These are phyloP conservation scores for Arenaria interpres DNA, from an alignment of 2,113 vertebrate genomes.

Conservation along the genomic window DNA sequence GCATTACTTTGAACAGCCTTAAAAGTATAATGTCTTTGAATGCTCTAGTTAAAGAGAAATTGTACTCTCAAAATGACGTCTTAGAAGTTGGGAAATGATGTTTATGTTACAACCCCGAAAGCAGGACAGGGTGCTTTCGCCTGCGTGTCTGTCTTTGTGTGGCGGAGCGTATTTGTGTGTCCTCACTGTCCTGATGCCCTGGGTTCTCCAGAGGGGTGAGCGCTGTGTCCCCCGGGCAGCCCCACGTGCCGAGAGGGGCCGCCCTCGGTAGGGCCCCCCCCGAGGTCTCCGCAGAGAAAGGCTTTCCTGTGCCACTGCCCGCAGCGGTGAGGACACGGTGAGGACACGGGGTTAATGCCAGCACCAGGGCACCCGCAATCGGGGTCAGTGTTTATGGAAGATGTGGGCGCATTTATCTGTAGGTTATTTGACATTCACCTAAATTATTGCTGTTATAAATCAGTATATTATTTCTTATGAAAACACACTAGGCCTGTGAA, in stretches of 20 bases:
- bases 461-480: constrained; percentile 66
- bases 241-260: no score
- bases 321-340: constrained; percentile 23
- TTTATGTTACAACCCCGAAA: not conserved
- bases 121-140: not conserved
- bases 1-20: constrained; percentile 44
- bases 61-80: not conserved
- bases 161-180: not conserved
- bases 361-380: constrained; percentile 7
- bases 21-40: constrained; percentile 16
- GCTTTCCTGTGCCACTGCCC: not conserved
- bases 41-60: constrained; percentile 29
- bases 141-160: not conserved
- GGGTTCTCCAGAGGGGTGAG: not conserved
- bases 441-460: constrained; percentile 74
- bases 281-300: not conserved
- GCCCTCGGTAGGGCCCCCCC: no score
- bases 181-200: no score
- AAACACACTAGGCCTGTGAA: constrained; percentile 71
- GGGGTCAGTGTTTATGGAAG: constrained; percentile 3
- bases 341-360: constrained; percentile 43
- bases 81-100: not conserved
- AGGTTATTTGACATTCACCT: constrained; percentile 63
- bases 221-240: not conserved
- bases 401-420: constrained; percentile 50